phyloP scores from a whole-genome alignment of 2,888 invertebrate species.

The Microctonus aethiopoides region DNA sequence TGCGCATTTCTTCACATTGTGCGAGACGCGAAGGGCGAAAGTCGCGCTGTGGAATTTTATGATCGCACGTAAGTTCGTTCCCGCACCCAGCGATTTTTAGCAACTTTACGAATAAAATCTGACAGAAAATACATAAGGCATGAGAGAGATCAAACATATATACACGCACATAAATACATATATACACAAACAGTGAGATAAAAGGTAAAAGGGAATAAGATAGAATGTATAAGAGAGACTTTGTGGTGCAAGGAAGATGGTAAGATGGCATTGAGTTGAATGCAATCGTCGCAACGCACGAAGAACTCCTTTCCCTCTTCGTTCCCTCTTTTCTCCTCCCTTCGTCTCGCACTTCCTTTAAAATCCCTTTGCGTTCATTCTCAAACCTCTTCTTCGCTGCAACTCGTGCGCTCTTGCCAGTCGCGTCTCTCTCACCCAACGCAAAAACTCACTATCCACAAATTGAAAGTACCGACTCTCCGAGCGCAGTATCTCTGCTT shows the following conservation, averaged over 20 bases:
- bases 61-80: slow-evolving; percentile 26
- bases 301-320: background rate
- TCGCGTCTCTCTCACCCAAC: slow-evolving; percentile 43
- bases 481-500: slow-evolving; percentile 43
- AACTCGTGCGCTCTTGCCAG: slow-evolving; percentile 22
- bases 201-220: background rate
- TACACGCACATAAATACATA: background rate
- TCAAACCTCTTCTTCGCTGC: slow-evolving; percentile 17
- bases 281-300: background rate
- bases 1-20: background rate
- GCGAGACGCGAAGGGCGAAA: background rate
- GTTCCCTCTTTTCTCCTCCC: slow-evolving; percentile 15
- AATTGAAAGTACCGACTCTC: slow-evolving; percentile 59
- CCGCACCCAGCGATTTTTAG: slow-evolving; percentile 36
- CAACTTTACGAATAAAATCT: slow-evolving; percentile 45
- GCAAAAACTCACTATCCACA: slow-evolving; percentile 59
- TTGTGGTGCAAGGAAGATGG: background rate
- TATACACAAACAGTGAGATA: background rate
- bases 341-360: slow-evolving; percentile 16
- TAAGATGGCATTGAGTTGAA: background rate
- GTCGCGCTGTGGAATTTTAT: slow-evolving; percentile 38
- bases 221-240: slow-evolving; percentile 13
- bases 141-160: slow-evolving; percentile 33
- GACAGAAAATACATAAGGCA: slow-evolving; percentile 46
- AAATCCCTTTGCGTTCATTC: slow-evolving; percentile 39